Evolutionary conservation across 2,113 vertebrate species (phyloP).

Genomic region (Saimiri boliviensis): DNA sequence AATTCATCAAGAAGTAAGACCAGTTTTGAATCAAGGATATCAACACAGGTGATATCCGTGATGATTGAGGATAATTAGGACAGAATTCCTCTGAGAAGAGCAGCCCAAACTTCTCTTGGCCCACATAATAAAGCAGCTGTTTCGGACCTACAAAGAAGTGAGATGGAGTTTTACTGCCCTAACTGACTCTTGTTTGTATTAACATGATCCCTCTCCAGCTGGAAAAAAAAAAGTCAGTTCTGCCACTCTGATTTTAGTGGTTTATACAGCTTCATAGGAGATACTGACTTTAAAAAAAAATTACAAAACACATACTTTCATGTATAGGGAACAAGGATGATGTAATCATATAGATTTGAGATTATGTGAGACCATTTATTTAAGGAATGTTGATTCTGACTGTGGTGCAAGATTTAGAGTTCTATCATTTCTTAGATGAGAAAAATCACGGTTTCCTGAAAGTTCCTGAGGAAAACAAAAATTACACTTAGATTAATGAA

Average conservation of each 20-base stretch:
- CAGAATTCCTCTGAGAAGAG: conserved; percentile 40
- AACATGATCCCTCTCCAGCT: not conserved
- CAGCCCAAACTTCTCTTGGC: not conserved
- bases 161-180: not conserved
- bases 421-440: not conserved
- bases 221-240: not conserved
- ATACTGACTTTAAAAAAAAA: not conserved
- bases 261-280: not conserved
- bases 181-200: conserved; percentile 34
- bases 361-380: not conserved
- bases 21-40: conserved; percentile 41
- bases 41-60: conserved; percentile 64
- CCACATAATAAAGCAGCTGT: conserved; percentile 51
- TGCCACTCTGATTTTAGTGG: not conserved
- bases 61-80: conserved; percentile 60
- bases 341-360: not conserved
- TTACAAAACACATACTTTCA: not conserved
- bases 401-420: not conserved
- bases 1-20: conserved; percentile 6
- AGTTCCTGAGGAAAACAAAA: not conserved
- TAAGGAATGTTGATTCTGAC: not conserved
- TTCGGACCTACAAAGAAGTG: not conserved
- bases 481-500: not conserved
- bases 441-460: not conserved
- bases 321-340: not conserved